phyloP scores from a whole-genome alignment of 2,888 invertebrate genomes.

The Philonicus albiceps region DNA sequence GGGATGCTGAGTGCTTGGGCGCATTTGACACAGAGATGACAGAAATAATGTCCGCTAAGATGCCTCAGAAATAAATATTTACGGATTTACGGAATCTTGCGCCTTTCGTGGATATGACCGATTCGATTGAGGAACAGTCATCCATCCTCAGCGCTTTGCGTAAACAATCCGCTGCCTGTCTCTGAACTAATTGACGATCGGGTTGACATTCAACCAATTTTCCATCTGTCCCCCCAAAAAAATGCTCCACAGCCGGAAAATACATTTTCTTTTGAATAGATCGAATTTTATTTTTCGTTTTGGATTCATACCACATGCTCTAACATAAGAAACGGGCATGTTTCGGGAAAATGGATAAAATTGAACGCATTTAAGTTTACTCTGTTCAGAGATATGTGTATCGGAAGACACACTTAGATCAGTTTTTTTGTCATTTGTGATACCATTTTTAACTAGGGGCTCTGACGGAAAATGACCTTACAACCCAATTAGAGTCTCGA shows the following conservation, averaged over 20 bases:
- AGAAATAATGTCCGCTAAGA: constrained; percentile 45
- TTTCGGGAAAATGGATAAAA: background rate
- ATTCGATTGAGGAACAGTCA: constrained; percentile 17
- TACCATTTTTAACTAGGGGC: no score
- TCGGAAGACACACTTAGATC: no score
- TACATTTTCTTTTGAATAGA: background rate
- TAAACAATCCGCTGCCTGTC: constrained; percentile 31
- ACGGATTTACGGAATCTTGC: constrained; percentile 41
- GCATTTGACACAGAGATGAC: constrained; percentile 47
- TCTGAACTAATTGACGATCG: constrained; percentile 46
- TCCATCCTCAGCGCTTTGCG: background rate
- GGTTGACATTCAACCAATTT: constrained; percentile 39
- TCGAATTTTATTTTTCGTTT: background rate
- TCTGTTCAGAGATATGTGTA: no score
- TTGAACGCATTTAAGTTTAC: background rate
- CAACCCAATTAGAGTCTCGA: no score
- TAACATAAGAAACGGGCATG: background rate
- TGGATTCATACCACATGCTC: background rate
- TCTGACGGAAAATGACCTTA: no score
- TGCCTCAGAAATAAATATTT: constrained; percentile 46
- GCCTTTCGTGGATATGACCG: background rate
- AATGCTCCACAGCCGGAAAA: background rate
- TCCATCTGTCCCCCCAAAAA: constrained; percentile 2
- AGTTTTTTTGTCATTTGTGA: no score
- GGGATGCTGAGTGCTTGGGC: constrained; percentile 15